Evolutionary conservation across 2,888 invertebrate species (phyloP).

Genomic region (Drosophila hamatofila): DNA sequence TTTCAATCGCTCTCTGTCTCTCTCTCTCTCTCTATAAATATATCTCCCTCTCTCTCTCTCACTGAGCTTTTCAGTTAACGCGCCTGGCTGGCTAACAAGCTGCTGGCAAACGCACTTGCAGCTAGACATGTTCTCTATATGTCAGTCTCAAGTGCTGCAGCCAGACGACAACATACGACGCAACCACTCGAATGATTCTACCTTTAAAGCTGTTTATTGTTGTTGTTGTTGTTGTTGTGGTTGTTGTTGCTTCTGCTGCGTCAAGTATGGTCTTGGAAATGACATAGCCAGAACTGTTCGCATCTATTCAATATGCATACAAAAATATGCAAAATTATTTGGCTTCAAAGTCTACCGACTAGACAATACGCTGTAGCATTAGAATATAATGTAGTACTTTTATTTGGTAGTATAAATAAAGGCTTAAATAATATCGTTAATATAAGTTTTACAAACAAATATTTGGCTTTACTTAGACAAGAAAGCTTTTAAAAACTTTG

Average conservation of each 20-base stretch:
- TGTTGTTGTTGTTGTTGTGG: conserved; percentile 9
- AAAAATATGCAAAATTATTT: conserved; percentile 8
- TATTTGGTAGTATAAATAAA: too few species aligned
- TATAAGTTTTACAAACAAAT: too few species aligned
- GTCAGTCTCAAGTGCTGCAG: conserved; percentile 74
- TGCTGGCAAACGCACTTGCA: conserved; percentile 60
- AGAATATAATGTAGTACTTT: not conserved
- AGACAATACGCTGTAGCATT: not conserved
- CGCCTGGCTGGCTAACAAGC: conserved; percentile 44
- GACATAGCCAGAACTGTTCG: conserved; percentile 27
- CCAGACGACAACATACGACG: conserved; percentile 65
- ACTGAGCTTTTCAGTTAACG: not conserved
- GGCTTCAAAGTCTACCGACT: not conserved
- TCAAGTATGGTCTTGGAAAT: conserved; percentile 25
- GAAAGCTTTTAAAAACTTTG: too few species aligned
- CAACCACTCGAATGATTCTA: conserved; percentile 29
- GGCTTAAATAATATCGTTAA: too few species aligned
- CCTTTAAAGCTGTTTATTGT: conserved; percentile 21
- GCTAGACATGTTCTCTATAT: conserved; percentile 73
- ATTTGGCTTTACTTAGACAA: too few species aligned
- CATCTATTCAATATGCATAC: conserved; percentile 45
- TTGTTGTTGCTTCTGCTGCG: conserved; percentile 7
- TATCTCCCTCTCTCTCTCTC: not conserved
- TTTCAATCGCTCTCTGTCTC: too few species aligned
- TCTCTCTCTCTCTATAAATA: too few species aligned